A percentile compares a stretch with the other conserved stretches of the same genome.
phyloP scores from a whole-genome alignment of 2,797 vertebrate genomes.

The Clarias pachynema region DNA sequence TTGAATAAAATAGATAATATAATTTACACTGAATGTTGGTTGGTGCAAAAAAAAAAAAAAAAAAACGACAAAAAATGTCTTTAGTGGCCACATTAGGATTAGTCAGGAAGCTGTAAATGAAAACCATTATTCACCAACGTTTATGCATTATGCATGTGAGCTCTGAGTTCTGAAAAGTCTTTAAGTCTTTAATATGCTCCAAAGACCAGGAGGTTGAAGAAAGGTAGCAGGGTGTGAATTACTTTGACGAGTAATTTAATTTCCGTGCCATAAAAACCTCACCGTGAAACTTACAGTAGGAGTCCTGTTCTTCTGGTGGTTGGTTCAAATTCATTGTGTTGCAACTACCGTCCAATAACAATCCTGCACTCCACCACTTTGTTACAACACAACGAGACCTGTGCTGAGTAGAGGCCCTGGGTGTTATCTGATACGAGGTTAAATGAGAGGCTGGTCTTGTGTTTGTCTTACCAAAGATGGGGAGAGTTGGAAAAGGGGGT shows the following conservation, averaged over 20 bases:
- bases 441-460: conserved; percentile 42
- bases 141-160: background rate
- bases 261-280: conserved; percentile 33
- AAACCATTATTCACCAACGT: background rate
- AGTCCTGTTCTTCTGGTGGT: background rate
- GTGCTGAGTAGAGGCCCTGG: conserved; percentile 45
- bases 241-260: conserved; percentile 10
- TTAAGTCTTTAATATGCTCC: background rate
- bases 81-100: background rate
- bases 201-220: background rate
- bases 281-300: background rate
- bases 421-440: conserved; percentile 64
- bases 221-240: conserved; percentile 42
- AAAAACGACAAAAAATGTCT: background rate
- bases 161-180: background rate
- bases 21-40: conserved; percentile 42
- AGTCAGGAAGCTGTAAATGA: background rate
- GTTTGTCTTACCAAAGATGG: conserved; percentile 58
- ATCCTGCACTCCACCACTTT: conserved; percentile 57
- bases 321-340: background rate
- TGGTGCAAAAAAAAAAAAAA: conserved; percentile 13
- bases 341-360: conserved; percentile 30
- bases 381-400: conserved; percentile 37
- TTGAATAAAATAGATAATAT: conserved; percentile 11
- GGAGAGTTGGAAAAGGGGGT: conserved; percentile 15